phyloP scores from a whole-genome alignment of 2,113 vertebrate genomes.

The Chaetodon auriga region DNA sequence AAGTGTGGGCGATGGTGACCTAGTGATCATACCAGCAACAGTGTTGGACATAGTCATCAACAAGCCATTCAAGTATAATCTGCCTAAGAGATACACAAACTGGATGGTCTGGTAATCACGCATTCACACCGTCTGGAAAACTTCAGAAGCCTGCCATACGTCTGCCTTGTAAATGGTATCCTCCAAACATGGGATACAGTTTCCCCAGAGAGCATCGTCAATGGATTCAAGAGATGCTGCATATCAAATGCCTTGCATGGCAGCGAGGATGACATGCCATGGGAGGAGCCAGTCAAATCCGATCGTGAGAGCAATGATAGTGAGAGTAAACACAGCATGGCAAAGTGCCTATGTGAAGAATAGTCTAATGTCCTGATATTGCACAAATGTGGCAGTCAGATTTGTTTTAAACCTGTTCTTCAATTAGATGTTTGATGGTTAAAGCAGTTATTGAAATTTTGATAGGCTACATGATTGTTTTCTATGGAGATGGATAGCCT shows the following conservation, averaged over 20 bases:
- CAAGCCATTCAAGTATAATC: slow-evolving; percentile 27
- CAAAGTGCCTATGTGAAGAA: too few species aligned
- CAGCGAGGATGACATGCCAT: neutral
- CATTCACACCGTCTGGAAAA: slow-evolving; percentile 8
- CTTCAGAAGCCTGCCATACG: neutral
- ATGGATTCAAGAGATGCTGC: slow-evolving; percentile 26
- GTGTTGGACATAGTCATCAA: slow-evolving; percentile 34
- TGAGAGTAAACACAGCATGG: neutral
- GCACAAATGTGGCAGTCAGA: too few species aligned
- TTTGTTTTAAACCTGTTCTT: too few species aligned
- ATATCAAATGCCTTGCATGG: slow-evolving; percentile 20
- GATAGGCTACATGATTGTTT: too few species aligned
- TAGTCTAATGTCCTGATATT: too few species aligned
- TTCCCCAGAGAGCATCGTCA: slow-evolving; percentile 17
- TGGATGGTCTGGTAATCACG: slow-evolving; percentile 7
- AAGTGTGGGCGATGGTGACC: too few species aligned
- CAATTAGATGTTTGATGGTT: too few species aligned
- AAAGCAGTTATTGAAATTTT: too few species aligned
- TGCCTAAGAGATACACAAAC: slow-evolving; percentile 7
- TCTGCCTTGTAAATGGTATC: slow-evolving; percentile 17
- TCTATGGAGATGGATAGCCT: too few species aligned
- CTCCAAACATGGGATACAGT: neutral
- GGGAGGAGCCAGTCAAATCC: neutral
- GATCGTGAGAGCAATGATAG: neutral
- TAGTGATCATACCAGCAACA: slow-evolving; percentile 2